Evolutionary conservation across 2,888 invertebrate genomes (phyloP), one percentile per base, ranked within the genome.

Genomic region (Cantharis rufa): DNA sequence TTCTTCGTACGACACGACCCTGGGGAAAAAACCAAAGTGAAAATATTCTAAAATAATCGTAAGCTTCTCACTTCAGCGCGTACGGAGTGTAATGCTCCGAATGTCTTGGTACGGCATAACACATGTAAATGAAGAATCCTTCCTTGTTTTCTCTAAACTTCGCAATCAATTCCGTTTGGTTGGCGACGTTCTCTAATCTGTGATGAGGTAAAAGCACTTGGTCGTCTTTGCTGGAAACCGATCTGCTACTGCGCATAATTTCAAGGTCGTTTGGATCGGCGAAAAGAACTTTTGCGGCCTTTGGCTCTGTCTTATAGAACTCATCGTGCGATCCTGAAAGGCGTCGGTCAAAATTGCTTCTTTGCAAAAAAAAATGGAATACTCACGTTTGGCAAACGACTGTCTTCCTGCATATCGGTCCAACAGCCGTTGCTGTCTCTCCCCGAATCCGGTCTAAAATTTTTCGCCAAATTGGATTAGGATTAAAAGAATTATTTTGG

Each of bases 71-170:
- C 94, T 91, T 92, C 48, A 95, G 89, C 77, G 93, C 93, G 84
- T 95, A 95, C 0, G 94, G 94, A 3, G 93, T 93, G 80, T 94
- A 95, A 83, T 91, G 91, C 81, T 93, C 92, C 79, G 94, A 94
- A 4, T 92, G 91, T 75, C 91, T 91, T n/a, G 93, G 91, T 1
- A 94, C 92, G 62, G 93, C 93, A 81, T 94, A 94, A 9, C 91
- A 91, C 89, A 96, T 91, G 85, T 96, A 96, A 4, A 94, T 90
- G 85, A 95, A 96, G 9, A 91, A 91, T 72, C 91, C 89, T n/a
- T 91, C 89, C 0, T 90, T 90, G 78, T 91, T 89, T 1, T 85
- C 86, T 61, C 90, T 89, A 79, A 95, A 89, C 76, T 89, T 89
- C 10, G 90, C 80, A 21, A 91, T 90, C 72, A 90, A 84, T 75